Conservation (phyloP, 92 coral and sea anemone species). For the Porites lobata region DNA sequence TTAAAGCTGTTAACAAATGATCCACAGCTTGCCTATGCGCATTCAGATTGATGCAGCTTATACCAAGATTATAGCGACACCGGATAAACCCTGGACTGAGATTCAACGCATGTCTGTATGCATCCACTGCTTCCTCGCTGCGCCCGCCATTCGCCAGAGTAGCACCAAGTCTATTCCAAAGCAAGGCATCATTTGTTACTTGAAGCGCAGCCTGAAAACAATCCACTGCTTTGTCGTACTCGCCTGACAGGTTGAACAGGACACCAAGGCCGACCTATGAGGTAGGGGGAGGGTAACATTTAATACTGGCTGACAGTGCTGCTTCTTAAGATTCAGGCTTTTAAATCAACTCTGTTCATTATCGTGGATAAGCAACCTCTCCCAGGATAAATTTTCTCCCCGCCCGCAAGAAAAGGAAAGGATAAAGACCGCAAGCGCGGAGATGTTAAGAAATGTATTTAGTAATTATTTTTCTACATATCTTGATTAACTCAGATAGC, state of each 20-base stretch:
- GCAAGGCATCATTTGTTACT: slow-evolving; percentile 85
- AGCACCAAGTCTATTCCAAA: slow-evolving; percentile 99
- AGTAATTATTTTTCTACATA: too few species aligned
- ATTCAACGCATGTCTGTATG: slow-evolving; percentile 97
- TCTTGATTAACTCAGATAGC: too few species aligned
- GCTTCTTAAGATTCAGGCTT: too few species aligned
- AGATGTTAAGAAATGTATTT: too few species aligned
- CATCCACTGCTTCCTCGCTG: slow-evolving; percentile 99
- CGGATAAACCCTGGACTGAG: slow-evolving; percentile 98
- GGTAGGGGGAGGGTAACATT: not conserved
- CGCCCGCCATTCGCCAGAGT: slow-evolving; percentile 99
- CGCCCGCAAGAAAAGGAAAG: too few species aligned
- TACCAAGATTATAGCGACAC: slow-evolving; percentile 95
- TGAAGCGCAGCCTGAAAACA: slow-evolving; percentile 96
- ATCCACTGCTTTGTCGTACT: slow-evolving; percentile 98
- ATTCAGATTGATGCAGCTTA: slow-evolving; percentile 94
- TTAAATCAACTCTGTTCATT: too few species aligned
- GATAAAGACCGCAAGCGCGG: too few species aligned
- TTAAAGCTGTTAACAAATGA: slow-evolving; percentile 90
- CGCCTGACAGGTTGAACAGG: slow-evolving; percentile 96
- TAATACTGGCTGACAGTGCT: not conserved
- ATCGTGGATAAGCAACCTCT: too few species aligned
- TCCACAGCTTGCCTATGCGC: slow-evolving; percentile 96
- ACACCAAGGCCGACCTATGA: slow-evolving; percentile 97
- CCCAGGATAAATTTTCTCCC: too few species aligned